Evolutionary conservation across 2,113 vertebrate genomes (phyloP).

Genomic region (Clarias gariepinus): DNA sequence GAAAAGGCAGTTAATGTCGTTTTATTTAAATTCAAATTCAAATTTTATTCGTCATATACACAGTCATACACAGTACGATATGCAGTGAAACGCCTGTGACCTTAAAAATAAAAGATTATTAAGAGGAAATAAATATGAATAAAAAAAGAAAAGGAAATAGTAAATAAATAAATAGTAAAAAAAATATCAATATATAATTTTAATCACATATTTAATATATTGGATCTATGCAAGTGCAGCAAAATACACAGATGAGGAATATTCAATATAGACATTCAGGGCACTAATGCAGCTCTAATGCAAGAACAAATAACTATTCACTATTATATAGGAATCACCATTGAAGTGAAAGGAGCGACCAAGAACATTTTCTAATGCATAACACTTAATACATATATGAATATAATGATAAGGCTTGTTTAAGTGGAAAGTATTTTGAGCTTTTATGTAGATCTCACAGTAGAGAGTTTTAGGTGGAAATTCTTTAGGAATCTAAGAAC

Average conservation of each 20-base stretch:
- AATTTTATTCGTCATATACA: too few species aligned
- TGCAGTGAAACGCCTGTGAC: too few species aligned
- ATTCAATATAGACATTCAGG: background rate
- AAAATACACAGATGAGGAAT: background rate
- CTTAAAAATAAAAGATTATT: too few species aligned
- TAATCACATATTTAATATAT: background rate
- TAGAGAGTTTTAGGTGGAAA: background rate
- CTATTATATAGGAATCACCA: too few species aligned
- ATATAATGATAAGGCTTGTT: background rate
- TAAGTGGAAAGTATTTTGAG: background rate
- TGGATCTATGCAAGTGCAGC: background rate
- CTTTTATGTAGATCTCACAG: background rate
- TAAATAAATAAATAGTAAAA: too few species aligned
- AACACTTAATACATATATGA: background rate
- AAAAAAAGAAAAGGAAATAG: too few species aligned
- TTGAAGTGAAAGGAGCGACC: background rate
- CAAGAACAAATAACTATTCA: background rate
- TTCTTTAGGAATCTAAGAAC: background rate
- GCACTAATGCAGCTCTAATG: background rate
- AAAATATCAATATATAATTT: background rate
- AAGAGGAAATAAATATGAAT: too few species aligned
- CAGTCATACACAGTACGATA: too few species aligned
- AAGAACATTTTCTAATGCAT: background rate
- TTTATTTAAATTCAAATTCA: too few species aligned
- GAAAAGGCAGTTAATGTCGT: background rate